Percentiles rank a stretch among this genome's conserved stretches.
phyloP scores from a whole-genome alignment of 2,113 vertebrate genomes.

The Daphoenositta chrysoptera region DNA sequence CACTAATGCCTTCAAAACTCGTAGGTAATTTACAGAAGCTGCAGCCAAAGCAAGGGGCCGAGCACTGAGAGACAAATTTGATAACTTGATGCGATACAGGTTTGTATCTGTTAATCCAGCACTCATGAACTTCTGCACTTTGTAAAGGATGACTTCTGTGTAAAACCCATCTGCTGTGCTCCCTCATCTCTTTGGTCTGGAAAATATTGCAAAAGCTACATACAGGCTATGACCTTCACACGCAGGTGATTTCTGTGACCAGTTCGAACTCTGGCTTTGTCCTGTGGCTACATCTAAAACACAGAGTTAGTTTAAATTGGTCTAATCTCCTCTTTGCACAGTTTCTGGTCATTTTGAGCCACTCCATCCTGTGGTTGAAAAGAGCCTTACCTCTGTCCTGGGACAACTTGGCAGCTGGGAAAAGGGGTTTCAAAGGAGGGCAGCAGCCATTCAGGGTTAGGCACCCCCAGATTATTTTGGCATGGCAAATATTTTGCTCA shows the following conservation, averaged over 20 bases:
- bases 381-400: not conserved
- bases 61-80: not conserved
- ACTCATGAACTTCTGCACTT: not conserved
- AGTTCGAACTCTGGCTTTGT: not conserved
- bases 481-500: not conserved
- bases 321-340: not conserved
- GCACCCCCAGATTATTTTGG: not conserved
- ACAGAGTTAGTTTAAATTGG: not conserved
- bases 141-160: not conserved
- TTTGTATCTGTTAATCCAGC: conserved; percentile 8
- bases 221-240: not conserved
- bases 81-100: not conserved
- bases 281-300: rapidly evolving
- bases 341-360: not conserved
- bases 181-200: not conserved
- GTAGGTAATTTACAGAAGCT: not conserved
- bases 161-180: not conserved
- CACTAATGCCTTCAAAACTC: conserved; percentile 6
- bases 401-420: not conserved
- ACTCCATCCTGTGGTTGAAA: not conserved
- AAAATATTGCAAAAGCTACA: not conserved
- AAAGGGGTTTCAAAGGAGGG: not conserved
- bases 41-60: not conserved
- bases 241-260: not conserved
- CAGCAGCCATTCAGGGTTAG: not conserved